Base-by-base conservation (phyloP, 2,888 invertebrate species). In the Drosophila diplacantha region DNA sequence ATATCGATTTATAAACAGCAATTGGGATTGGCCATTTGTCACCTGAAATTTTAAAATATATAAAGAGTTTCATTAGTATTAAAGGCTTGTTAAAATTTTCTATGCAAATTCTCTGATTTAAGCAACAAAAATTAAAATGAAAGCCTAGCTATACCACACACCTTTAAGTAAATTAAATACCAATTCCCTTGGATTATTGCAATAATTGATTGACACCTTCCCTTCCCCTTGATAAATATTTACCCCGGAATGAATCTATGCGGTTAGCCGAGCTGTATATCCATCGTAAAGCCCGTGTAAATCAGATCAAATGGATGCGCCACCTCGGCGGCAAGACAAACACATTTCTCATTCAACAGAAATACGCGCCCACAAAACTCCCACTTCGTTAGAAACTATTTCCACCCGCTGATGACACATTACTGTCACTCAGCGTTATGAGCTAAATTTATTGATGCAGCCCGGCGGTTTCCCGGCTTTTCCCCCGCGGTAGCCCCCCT, bases 381-480 rank as follows among this genome's bases (percentile, higher is more conserved):
- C 47, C 47, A 69, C 68, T 74, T 82, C 68, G 69, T 74, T 72
- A 64, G 65, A 72, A 77, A 77, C 72, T 66, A 81, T 82, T 78
- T 81, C 64, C 71, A 56, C 73, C 68, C 52, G 70, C 54, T 52
- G 81, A 77, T 78, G 78, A 83, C 83, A 83, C 78, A 83, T 78
- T 81, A 78, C 69, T 78, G 78, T 78, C 78, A 78, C 64, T 69
- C 65, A 69, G 73, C 71, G 71, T 83, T 78, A 80, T 75, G 78
- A 71, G 71, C 83, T 73, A 78, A 78, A 78, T 78, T 78, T 78
- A 78, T 78, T 83, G 83, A 77, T 75, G 83, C 46, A 50, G 47
- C 54, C 46, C 62, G 49, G 24, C 46, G 35, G n/a, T 38, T 22
- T n/a, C 22, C 47, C 54, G n/a, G 32, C 24, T 35, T 39, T 6